Percentiles rank a stretch among this genome's conserved stretches.
These are phyloP conservation scores for Falcunculus frontatus DNA, from an alignment of 2,113 vertebrate genomes.

Conservation along the genomic window DNA sequence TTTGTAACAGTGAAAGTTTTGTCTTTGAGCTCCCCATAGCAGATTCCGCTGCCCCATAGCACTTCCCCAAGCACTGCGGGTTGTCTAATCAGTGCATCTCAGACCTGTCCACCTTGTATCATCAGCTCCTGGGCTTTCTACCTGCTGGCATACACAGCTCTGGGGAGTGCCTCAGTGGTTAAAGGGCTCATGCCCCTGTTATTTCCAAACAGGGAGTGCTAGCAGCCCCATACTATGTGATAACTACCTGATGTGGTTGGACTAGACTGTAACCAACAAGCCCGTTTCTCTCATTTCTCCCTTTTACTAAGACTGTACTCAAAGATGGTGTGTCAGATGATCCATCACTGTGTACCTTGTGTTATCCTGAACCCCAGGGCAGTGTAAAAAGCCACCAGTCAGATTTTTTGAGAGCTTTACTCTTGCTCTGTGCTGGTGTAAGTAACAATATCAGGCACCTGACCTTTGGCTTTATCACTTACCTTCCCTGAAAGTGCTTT, in stretches of 20 bases:
- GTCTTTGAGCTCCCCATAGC: not conserved
- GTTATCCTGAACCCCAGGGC: not conserved
- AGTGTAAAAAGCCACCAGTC: not conserved
- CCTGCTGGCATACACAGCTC: not conserved
- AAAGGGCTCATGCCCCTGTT: not conserved
- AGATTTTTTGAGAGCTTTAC: not conserved
- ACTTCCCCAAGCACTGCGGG: not conserved
- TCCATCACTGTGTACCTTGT: not conserved
- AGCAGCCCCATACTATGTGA: accelerated
- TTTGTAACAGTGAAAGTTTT: not conserved
- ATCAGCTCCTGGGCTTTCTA: not conserved
- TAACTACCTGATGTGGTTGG: not conserved
- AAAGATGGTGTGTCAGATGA: not conserved
- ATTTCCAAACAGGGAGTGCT: not conserved
- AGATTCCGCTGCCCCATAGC: not conserved
- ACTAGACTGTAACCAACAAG: not conserved
- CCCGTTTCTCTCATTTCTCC: not conserved
- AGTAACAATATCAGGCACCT: not conserved
- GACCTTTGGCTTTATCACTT: slow-evolving; percentile 21
- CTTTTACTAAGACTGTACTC: not conserved
- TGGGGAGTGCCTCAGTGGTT: not conserved
- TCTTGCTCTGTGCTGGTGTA: not conserved
- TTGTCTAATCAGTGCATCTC: not conserved
- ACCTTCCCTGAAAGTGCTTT: not conserved
- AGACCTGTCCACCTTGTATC: not conserved